Conservation (phyloP, 1,140 invertebrate species). For the Bombus superbus region DNA sequence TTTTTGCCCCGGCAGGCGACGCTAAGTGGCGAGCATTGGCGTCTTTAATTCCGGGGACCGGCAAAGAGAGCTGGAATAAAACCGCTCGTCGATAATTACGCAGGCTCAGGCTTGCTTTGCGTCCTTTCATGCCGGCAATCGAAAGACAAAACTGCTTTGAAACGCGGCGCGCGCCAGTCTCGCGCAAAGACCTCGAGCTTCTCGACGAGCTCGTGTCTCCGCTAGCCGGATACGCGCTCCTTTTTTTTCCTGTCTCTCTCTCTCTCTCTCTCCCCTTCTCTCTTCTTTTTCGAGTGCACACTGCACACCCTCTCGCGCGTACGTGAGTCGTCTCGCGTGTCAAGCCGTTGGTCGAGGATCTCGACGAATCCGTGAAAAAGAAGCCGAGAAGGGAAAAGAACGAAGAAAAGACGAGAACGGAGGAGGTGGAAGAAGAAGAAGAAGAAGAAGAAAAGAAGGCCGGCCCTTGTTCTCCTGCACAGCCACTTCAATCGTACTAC, state of each 20-base stretch:
- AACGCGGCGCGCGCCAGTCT: background rate
- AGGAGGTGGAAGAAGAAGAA: background rate
- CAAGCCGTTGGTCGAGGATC: slow-evolving; percentile 18
- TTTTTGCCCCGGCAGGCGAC: background rate
- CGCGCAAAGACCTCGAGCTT: background rate
- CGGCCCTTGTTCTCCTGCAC: slow-evolving; percentile 3
- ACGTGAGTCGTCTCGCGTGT: slow-evolving; percentile 54
- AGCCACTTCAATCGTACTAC: slow-evolving; percentile 35
- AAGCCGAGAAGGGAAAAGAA: background rate
- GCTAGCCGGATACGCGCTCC: background rate
- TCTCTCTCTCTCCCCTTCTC: no score
- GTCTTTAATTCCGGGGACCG: slow-evolving; percentile 29
- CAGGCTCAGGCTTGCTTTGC: background rate
- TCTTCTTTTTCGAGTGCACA: slow-evolving; percentile 34
- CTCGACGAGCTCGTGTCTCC: background rate
- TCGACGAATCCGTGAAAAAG: background rate
- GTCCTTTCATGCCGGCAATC: slow-evolving; percentile 10
- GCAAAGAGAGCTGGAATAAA: slow-evolving; percentile 38
- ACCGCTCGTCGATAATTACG: slow-evolving; percentile 44
- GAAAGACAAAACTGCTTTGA: slow-evolving; percentile 41
- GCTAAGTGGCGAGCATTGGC: slow-evolving; percentile 35
- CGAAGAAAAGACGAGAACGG: slow-evolving; percentile 15
- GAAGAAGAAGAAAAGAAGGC: background rate
- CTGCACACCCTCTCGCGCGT: slow-evolving; percentile 12
- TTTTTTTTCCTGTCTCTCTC: background rate